These are phyloP conservation scores for Phrixothrix hirtus DNA, from an alignment of 2,888 invertebrate genomes.

Conservation along the genomic window DNA sequence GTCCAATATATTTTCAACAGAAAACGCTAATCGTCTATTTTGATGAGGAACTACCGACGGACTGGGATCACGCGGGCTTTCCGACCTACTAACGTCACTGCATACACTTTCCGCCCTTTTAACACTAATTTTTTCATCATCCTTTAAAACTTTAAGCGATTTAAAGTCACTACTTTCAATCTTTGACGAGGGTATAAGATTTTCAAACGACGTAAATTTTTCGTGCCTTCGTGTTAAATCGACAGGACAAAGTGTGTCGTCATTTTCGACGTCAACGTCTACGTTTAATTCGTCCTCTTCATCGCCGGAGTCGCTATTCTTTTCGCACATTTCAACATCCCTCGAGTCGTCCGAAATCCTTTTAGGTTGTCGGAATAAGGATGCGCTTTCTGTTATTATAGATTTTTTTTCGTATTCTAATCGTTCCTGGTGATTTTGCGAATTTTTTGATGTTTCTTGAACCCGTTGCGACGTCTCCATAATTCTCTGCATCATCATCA, in stretches of 20 bases:
- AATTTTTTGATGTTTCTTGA: constrained; percentile 34
- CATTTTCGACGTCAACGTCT: constrained; percentile 53
- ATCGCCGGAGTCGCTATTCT: constrained; percentile 39
- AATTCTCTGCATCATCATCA: constrained; percentile 59
- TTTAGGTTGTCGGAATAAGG: constrained; percentile 49
- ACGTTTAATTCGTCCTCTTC: constrained; percentile 45
- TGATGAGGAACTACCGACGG: constrained; percentile 58
- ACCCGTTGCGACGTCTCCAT: constrained; percentile 43
- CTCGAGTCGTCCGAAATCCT: constrained; percentile 53
- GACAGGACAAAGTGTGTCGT: constrained; percentile 55
- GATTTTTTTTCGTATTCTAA: constrained; percentile 41
- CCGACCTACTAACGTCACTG: constrained; percentile 53
- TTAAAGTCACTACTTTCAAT: constrained; percentile 44
- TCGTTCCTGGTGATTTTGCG: constrained; percentile 28
- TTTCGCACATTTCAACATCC: constrained; percentile 52
- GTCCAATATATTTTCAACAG: constrained; percentile 88
- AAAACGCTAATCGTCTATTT: constrained; percentile 77
- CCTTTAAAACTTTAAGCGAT: constrained; percentile 38
- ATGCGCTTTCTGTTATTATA: constrained; percentile 39
- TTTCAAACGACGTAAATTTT: constrained; percentile 47
- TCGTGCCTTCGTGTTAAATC: constrained; percentile 55
- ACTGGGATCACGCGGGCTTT: constrained; percentile 52
- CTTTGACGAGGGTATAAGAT: constrained; percentile 41
- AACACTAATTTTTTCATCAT: constrained; percentile 36
- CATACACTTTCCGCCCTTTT: constrained; percentile 56